Conservation (phyloP, 2,888 invertebrate species). For the Dromius quadrimaculatus region DNA sequence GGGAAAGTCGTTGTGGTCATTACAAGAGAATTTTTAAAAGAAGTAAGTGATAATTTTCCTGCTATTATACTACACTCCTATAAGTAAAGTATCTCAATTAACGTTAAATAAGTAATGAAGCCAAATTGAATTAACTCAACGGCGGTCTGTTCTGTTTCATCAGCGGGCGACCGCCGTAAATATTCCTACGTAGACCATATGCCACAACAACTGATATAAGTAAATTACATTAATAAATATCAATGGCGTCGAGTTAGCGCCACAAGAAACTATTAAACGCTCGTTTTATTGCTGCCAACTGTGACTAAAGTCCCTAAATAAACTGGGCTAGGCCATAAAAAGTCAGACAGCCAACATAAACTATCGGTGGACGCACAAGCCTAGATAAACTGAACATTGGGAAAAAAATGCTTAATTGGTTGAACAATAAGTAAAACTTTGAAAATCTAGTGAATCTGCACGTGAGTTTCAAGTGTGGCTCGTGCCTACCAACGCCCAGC, state of each 20-base stretch:
- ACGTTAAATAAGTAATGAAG: slow-evolving; percentile 49
- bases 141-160: slow-evolving; percentile 24
- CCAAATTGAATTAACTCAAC: slow-evolving; percentile 46
- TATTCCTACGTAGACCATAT: slow-evolving; percentile 58
- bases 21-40: background rate
- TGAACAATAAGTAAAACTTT: slow-evolving; percentile 8
- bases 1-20: slow-evolving; percentile 28
- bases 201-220: slow-evolving; percentile 59
- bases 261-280: slow-evolving; percentile 61
- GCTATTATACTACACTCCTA: slow-evolving; percentile 44
- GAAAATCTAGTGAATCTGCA: slow-evolving; percentile 18
- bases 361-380: slow-evolving; percentile 24
- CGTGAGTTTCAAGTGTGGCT: slow-evolving; percentile 18
- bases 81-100: slow-evolving; percentile 50
- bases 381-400: slow-evolving; percentile 30
- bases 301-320: slow-evolving; percentile 57
- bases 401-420: slow-evolving; percentile 47
- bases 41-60: slow-evolving; percentile 33
- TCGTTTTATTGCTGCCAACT: slow-evolving; percentile 61
- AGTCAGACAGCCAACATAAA: slow-evolving; percentile 43
- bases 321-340: slow-evolving; percentile 50
- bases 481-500: slow-evolving; percentile 43
- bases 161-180: slow-evolving; percentile 21
- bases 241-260: slow-evolving; percentile 61
- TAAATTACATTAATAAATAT: slow-evolving; percentile 63